A percentile compares a stretch with the other conserved stretches of the same genome.
These are phyloP conservation scores for Aradus depressus DNA, from an alignment of 2,888 invertebrate species.

Conservation along the genomic window DNA sequence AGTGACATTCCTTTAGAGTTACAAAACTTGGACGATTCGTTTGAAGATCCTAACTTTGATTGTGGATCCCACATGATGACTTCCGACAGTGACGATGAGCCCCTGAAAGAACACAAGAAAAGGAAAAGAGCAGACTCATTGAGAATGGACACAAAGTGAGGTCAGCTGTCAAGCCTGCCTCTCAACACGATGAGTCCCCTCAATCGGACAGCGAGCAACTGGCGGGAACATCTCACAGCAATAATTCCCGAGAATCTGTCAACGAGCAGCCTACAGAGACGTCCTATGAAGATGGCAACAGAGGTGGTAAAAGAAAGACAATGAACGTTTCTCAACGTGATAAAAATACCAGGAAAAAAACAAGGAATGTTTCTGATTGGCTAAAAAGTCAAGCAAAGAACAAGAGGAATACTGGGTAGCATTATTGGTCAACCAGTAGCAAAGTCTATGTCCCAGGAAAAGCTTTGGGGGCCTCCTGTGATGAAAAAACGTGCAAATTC, in stretches of 20 bases:
- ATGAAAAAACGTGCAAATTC: constrained; percentile 2
- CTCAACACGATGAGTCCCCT: background rate
- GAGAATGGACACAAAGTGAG: background rate
- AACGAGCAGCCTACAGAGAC: too few species aligned
- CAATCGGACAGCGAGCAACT: background rate
- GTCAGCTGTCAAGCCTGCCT: background rate
- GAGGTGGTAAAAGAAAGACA: too few species aligned
- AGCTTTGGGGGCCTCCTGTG: too few species aligned
- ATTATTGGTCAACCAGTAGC: too few species aligned
- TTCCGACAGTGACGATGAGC: constrained; percentile 3
- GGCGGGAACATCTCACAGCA: background rate
- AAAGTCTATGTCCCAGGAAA: too few species aligned
- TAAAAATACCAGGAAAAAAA: too few species aligned
- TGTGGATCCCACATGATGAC: background rate
- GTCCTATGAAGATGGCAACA: background rate
- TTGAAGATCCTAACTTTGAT: constrained; percentile 4
- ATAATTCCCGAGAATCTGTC: constrained; percentile 14
- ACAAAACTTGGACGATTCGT: constrained; percentile 3
- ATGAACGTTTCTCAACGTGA: too few species aligned
- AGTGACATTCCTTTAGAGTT: background rate
- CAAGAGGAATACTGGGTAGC: too few species aligned
- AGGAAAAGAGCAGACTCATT: too few species aligned
- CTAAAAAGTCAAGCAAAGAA: too few species aligned
- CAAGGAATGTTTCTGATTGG: too few species aligned
- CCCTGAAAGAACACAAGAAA: constrained; percentile 1